Evolutionary conservation across 2,113 vertebrate genomes (phyloP).

Genomic region (Oriolus oriolus): DNA sequence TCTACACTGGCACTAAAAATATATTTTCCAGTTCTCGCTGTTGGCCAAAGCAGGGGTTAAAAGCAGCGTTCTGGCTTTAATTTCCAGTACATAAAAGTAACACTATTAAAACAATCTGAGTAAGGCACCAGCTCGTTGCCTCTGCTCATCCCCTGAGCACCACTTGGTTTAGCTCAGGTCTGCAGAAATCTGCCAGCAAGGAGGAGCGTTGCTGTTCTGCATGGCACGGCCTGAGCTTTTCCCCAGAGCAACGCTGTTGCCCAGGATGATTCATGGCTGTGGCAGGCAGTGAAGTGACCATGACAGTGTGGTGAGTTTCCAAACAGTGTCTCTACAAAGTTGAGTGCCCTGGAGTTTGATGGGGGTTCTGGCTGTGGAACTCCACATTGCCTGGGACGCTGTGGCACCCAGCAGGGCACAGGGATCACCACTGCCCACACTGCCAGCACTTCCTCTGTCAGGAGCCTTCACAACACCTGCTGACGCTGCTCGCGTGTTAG

Average conservation of each 20-base stretch:
- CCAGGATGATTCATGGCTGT: rapidly evolving
- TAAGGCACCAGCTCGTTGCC: not conserved
- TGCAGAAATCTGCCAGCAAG: rapidly evolving
- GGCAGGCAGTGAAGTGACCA: not conserved
- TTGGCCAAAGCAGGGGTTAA: conserved; percentile 56
- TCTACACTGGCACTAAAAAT: conserved; percentile 39
- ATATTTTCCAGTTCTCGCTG: conserved; percentile 33
- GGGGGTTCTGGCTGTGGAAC: rapidly evolving
- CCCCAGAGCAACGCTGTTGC: rapidly evolving
- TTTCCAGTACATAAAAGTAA: conserved; percentile 40
- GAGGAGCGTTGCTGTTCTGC: not conserved
- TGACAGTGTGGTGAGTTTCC: not conserved
- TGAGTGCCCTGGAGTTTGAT: not conserved
- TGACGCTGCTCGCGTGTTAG: rapidly evolving
- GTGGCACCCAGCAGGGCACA: not conserved
- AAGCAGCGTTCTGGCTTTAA: not conserved
- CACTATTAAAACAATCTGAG: conserved; percentile 29
- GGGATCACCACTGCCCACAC: rapidly evolving
- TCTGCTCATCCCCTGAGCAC: not conserved
- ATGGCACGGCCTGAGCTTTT: not conserved
- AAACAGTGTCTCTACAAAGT: not conserved
- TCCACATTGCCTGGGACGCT: rapidly evolving
- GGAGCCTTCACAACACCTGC: not conserved
- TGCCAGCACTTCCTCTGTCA: not conserved
- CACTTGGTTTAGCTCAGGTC: not conserved